Percentiles rank a stretch among this genome's conserved stretches.
These are phyloP conservation scores for Laothoe populi DNA, from an alignment of 2,888 invertebrate species.

Conservation along the genomic window DNA sequence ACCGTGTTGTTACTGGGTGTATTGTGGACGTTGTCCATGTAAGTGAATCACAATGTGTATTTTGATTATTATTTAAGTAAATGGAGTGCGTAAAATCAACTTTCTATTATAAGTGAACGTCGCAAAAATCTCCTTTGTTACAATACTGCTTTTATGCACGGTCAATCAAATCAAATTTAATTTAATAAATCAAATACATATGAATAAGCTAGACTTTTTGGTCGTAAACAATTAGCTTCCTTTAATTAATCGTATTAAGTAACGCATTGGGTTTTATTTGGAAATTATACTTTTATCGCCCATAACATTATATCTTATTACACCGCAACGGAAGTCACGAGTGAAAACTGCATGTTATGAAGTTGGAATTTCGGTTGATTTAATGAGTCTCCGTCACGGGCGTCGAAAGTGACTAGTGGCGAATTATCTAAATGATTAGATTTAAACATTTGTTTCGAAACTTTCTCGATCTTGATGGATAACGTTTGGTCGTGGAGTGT, in stretches of 20 bases:
- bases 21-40: no score
- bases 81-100: no score
- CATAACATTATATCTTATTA: neutral
- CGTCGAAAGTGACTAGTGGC: slow-evolving; percentile 2
- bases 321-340: neutral
- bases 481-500: no score
- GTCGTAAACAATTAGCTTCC: neutral
- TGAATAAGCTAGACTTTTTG: neutral
- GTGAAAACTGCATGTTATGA: slow-evolving; percentile 1
- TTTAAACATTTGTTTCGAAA: slow-evolving; percentile 7
- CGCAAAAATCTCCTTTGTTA: no score
- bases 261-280: neutral
- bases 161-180: no score
- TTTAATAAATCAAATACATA: no score
- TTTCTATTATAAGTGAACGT: no score
- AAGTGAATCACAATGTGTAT: no score
- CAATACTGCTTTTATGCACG: no score
- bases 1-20: no score
- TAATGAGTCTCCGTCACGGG: slow-evolving; percentile 1
- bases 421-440: slow-evolving; percentile 20
- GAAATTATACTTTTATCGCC: neutral
- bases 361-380: slow-evolving; percentile 7
- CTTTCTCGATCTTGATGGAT: neutral
- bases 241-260: neutral
- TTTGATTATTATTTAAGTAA: no score